Conservation (phyloP, 2,888 invertebrate genomes). For the Trachelus troglodyta region DNA sequence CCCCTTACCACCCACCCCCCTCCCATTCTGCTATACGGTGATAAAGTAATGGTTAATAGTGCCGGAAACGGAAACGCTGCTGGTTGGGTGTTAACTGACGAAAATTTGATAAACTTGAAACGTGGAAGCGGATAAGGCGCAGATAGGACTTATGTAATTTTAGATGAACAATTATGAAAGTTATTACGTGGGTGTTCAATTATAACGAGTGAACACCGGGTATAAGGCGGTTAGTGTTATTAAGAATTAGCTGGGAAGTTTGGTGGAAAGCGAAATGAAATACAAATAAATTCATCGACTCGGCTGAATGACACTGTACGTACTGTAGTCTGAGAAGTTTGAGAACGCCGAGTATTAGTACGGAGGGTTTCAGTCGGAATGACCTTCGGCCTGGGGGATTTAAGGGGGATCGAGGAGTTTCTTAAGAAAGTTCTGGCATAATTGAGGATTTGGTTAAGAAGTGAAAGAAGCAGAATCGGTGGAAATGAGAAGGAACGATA, state of each 20-base stretch:
- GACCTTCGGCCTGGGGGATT: not conserved
- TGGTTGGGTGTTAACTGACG: not conserved
- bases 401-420: not conserved
- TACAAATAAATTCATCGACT: not conserved
- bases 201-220: too few relatives aligned
- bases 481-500: too few relatives aligned
- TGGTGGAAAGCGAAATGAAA: not conserved
- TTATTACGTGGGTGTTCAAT: too few relatives aligned
- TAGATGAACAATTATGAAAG: not conserved
- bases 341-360: not conserved
- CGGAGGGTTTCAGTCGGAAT: not conserved
- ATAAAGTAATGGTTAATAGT: not conserved
- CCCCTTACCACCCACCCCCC: too few relatives aligned
- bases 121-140: not conserved
- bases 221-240: not conserved
- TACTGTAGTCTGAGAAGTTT: too few relatives aligned
- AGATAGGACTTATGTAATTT: not conserved
- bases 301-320: not conserved
- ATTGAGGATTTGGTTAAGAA: not conserved
- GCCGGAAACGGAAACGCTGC: not conserved
- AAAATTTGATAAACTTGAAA: not conserved
- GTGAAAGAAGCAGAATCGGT: not conserved
- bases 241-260: not conserved
- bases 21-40: not conserved
- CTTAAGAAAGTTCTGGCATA: not conserved